Evolutionary conservation across 64 coral and sea anemone species (phyloP).

Genomic region (Actinia tenebrosa): DNA sequence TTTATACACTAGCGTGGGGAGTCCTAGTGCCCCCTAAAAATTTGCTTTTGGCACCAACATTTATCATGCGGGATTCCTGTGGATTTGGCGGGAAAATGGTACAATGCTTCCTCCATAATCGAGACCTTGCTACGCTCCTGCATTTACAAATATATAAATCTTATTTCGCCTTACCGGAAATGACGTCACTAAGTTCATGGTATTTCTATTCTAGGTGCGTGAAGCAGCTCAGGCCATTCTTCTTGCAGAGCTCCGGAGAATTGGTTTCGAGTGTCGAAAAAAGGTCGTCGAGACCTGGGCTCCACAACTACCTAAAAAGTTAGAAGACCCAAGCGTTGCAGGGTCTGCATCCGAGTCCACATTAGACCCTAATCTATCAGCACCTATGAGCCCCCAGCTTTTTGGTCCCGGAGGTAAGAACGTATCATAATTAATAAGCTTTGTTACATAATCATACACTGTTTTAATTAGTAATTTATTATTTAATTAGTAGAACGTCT

Average conservation of each 20-base stretch:
- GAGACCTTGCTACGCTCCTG: too few species aligned
- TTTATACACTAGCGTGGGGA: too few species aligned
- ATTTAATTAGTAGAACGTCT: constrained; percentile 14
- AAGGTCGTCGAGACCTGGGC: constrained; percentile 97
- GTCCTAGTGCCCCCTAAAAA: too few species aligned
- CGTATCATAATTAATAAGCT: neutral
- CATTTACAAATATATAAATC: too few species aligned
- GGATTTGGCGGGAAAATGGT: too few species aligned
- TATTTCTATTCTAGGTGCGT: constrained; percentile 43
- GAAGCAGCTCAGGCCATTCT: constrained; percentile 93
- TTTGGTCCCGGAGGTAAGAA: neutral
- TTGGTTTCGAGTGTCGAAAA: constrained; percentile 79
- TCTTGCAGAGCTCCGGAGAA: constrained; percentile 75
- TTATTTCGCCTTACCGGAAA: neutral
- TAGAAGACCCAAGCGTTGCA: constrained; percentile 40
- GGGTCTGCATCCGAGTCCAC: constrained; percentile 39
- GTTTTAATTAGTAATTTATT: neutral
- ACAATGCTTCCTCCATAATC: too few species aligned
- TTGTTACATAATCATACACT: neutral
- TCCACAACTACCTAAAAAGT: constrained; percentile 78
- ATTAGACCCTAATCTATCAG: neutral
- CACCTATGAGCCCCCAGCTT: constrained; percentile 25
- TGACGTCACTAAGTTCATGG: neutral
- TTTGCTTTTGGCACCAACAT: too few species aligned
- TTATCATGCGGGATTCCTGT: too few species aligned